phyloP scores from a whole-genome alignment of 2,797 vertebrate genomes.

The Philypnodon macrostomus region DNA sequence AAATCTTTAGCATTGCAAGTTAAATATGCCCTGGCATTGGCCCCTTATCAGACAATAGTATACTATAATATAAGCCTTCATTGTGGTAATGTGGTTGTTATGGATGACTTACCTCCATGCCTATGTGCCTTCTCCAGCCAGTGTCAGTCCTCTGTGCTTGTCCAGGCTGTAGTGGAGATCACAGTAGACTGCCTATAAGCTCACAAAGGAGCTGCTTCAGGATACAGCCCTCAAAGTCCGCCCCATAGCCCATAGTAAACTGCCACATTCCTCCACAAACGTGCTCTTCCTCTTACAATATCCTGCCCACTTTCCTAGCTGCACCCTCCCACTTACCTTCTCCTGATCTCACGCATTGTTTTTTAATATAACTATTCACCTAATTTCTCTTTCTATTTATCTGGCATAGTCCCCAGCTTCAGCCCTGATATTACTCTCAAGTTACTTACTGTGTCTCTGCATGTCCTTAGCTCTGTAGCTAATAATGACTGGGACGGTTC shows the following conservation, averaged over 20 bases:
- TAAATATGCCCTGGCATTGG: too few relatives aligned
- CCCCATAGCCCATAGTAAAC: slow-evolving; percentile 65
- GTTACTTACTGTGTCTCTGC: slow-evolving; percentile 33
- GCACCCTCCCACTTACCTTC: slow-evolving; percentile 20
- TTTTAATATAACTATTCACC: slow-evolving; percentile 19
- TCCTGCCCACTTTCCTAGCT: slow-evolving; percentile 10
- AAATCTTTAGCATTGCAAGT: too few relatives aligned
- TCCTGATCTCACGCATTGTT: slow-evolving; percentile 34
- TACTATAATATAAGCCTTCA: too few relatives aligned
- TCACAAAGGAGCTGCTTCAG: slow-evolving; percentile 35
- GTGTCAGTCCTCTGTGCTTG: slow-evolving; percentile 29
- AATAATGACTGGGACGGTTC: slow-evolving; percentile 1
- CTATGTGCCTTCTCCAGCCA: slow-evolving; percentile 27
- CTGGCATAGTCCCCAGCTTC: slow-evolving; percentile 29
- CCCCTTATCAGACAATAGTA: too few relatives aligned
- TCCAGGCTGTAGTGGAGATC: slow-evolving; percentile 38
- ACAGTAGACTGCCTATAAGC: slow-evolving; percentile 41
- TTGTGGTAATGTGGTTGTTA: slow-evolving; percentile 23
- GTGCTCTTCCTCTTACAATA: slow-evolving; percentile 41
- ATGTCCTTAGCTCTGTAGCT: slow-evolving; percentile 17
- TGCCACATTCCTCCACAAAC: slow-evolving; percentile 71
- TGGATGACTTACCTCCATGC: slow-evolving; percentile 69
- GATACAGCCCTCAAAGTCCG: slow-evolving; percentile 42
- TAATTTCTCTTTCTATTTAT: slow-evolving; percentile 15
- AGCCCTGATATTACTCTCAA: slow-evolving; percentile 34